These are phyloP conservation scores for Meganola albula DNA, from an alignment of 2,888 invertebrate species.

Conservation along the genomic window DNA sequence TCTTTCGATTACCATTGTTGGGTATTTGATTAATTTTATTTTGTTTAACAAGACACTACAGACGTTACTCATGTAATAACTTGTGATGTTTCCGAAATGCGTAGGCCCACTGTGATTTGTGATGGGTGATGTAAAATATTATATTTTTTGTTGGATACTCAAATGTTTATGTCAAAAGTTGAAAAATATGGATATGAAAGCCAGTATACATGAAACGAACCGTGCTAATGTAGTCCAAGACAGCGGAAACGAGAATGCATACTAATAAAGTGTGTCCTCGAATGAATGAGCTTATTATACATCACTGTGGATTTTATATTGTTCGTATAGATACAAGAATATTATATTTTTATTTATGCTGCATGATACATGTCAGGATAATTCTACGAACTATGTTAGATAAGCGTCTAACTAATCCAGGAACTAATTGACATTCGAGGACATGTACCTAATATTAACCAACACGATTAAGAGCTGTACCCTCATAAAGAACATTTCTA, in stretches of 20 bases:
- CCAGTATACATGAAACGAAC: constrained; percentile 14
- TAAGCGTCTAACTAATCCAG: no score
- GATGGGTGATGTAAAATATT: constrained; percentile 15
- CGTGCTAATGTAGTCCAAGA: constrained; percentile 19
- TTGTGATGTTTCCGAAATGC: constrained; percentile 20
- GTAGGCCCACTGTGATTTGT: constrained; percentile 31
- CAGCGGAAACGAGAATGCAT: constrained; percentile 23
- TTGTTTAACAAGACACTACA: constrained; percentile 36
- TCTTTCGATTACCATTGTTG: constrained; percentile 38
- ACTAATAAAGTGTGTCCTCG: constrained; percentile 21
- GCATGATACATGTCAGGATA: no score
- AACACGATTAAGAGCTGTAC: no score
- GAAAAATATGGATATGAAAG: constrained; percentile 15
- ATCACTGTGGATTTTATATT: no score
- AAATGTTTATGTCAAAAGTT: constrained; percentile 17
- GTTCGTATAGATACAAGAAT: no score
- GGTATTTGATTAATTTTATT: constrained; percentile 44
- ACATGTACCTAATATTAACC: no score
- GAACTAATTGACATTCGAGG: no score
- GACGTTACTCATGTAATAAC: constrained; percentile 19
- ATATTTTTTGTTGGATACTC: constrained; percentile 10
- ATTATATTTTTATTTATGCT: no score
- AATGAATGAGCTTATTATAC: constrained; percentile 9
- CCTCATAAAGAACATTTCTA: no score
- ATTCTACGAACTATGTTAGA: no score